A percentile compares a stretch with the other conserved stretches of the same genome.
phyloP scores from a whole-genome alignment of 2,113 vertebrate genomes.

The Tyto alba region DNA sequence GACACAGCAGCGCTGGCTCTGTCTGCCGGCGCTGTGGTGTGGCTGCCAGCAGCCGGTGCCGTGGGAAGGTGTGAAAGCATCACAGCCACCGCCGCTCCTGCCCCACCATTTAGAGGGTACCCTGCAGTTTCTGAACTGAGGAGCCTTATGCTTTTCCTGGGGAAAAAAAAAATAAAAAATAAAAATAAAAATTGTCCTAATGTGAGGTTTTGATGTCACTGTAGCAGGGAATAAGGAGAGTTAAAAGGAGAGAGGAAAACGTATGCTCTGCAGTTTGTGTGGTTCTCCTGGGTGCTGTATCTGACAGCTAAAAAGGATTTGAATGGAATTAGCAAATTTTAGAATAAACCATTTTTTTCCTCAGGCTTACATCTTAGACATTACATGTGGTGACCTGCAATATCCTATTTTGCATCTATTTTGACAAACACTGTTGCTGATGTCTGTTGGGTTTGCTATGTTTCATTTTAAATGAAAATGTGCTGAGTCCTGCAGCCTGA shows the following conservation, averaged over 20 bases:
- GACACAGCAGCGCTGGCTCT: neutral
- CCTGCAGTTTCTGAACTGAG: neutral
- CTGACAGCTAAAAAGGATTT: neutral
- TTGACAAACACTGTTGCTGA: neutral
- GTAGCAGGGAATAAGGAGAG: neutral
- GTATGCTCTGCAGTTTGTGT: neutral
- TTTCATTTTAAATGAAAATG: neutral
- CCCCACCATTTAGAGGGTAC: neutral
- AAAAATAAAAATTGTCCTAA: neutral
- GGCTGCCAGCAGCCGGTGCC: neutral
- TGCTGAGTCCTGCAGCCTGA: neutral
- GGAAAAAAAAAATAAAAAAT: neutral
- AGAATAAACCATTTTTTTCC: neutral
- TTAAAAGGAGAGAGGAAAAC: neutral
- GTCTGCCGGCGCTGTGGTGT: neutral
- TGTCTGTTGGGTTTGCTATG: neutral
- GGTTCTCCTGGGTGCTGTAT: neutral
- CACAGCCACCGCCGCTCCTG: neutral
- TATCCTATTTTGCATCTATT: neutral
- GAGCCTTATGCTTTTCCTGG: neutral
- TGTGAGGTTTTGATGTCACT: neutral
- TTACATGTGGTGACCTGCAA: neutral
- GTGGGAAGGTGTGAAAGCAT: neutral
- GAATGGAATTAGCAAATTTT: neutral
- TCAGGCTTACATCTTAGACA: neutral